Conservation (phyloP, 1,140 invertebrate genomes). For the Odontomachus brunneus region DNA sequence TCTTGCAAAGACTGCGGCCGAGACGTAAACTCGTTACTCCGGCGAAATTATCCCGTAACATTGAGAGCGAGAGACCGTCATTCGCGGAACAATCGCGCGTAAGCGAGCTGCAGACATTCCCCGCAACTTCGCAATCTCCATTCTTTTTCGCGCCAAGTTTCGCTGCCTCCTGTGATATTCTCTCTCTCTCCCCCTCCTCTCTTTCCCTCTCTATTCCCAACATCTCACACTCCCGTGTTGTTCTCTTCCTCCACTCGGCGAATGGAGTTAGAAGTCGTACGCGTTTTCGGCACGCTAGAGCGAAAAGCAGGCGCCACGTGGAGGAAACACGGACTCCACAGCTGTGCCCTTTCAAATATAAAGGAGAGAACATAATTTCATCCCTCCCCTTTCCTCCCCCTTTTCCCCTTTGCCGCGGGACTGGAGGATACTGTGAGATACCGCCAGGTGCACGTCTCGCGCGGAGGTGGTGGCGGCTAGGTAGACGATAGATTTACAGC, state of each 20-base stretch:
- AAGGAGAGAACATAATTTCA: conserved; percentile 69
- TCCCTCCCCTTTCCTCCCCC: not conserved
- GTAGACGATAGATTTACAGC: conserved; percentile 83
- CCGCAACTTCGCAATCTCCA: conserved; percentile 34
- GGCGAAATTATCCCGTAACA: conserved; percentile 43
- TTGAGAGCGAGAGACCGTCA: conserved; percentile 48
- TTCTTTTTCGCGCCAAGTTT: conserved; percentile 35
- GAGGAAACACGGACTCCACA: conserved; percentile 50
- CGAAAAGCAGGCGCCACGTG: conserved; percentile 57
- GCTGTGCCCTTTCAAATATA: conserved; percentile 71
- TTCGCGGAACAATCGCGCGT: conserved; percentile 43
- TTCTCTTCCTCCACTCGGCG: conserved; percentile 36
- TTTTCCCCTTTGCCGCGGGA: not conserved
- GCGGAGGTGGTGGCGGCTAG: conserved; percentile 71
- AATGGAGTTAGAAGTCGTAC: conserved; percentile 44
- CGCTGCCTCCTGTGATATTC: conserved; percentile 13
- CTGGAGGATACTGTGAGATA: conserved; percentile 80
- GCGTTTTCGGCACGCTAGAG: conserved; percentile 53
- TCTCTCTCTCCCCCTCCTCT: not conserved
- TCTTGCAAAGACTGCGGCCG: conserved; percentile 6
- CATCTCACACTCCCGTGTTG: not conserved
- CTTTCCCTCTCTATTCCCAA: not conserved
- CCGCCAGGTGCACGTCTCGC: conserved; percentile 78
- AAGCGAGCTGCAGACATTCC: conserved; percentile 15
- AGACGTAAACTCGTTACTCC: conserved; percentile 46